Base-by-base conservation (phyloP, 2,797 vertebrate species). In the Brachymystax lenok region DNA sequence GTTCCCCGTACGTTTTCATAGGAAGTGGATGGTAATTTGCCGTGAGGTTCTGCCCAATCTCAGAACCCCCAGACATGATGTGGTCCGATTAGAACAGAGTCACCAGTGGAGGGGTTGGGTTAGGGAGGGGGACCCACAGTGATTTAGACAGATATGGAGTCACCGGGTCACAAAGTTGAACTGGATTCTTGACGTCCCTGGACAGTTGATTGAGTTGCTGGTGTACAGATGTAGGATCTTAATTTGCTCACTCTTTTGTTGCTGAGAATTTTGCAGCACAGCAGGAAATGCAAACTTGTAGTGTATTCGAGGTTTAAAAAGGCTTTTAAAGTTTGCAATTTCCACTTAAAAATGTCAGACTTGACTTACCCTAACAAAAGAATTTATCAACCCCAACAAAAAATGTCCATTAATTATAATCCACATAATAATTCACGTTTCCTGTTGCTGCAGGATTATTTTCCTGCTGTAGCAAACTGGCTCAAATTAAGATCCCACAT, bases 21-120 rank as follows among this genome's bases (percentile, higher is more conserved):
- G 93, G 91, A 93, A 92, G 90, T 87, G 80, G 88, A 88, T 2
- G 80, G 90, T 93, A 92, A 93, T 93, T 93, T 91, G 89, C 91
- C 85, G 79, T 90, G 91, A 90, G n/a, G 91, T 84, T 91, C 91
- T 92, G 92, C 90, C 89, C 88, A 90, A 88, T 89, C 86, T 93
- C 91, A 92, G 82, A 87, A 83, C 85, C 87, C 86, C 86, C 89
- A 93, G 92, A 94, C 90, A 78, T 83, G 84, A 83, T 86, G 87
- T 89, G 85, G 87, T 93, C 87, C 89, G 89, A 92, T 93, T 92
- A 92, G 80, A 86, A 86, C 28, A 1, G 74, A 89, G 89, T 87
- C 86, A 73, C 7, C 33, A 33, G 69, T 56, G 10, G 68, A 10
- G 28, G 30, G 10, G 79, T 33, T 40, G 66, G 76, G 54, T 33